Conservation (phyloP, 2,797 vertebrate species). For the Coregonus suidteri region DNA sequence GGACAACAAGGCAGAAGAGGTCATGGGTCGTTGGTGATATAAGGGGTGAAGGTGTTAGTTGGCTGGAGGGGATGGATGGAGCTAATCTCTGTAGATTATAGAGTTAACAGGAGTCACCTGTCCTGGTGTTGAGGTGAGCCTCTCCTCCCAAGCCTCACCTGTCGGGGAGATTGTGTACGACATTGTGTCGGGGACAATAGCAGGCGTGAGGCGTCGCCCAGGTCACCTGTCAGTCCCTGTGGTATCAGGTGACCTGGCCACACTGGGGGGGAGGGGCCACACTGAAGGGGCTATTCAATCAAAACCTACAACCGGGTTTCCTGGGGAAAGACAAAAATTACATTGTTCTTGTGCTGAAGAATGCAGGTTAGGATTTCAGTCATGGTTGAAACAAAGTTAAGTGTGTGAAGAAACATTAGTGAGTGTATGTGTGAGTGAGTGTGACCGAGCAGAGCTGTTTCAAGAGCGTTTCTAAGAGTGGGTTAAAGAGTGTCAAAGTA, state of each 20-base stretch:
- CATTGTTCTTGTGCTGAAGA: background rate
- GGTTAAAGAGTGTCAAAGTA: background rate
- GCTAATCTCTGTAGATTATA: background rate
- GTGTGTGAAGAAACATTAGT: background rate
- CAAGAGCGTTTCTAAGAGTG: background rate
- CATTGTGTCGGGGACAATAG: background rate
- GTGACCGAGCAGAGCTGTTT: background rate
- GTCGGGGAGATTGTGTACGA: background rate
- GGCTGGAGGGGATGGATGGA: background rate
- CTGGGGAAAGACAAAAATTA: background rate
- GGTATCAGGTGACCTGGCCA: slow-evolving; percentile 5
- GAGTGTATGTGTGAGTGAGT: background rate
- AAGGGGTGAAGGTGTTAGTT: background rate
- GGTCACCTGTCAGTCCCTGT: slow-evolving; percentile 7
- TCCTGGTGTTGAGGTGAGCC: slow-evolving; percentile 1
- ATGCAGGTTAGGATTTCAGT: background rate
- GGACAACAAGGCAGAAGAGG: too few relatives aligned
- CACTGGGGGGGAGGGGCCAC: background rate
- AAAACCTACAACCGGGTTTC: background rate
- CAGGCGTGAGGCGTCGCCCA: background rate
- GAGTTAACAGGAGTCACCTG: background rate
- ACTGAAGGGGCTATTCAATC: background rate
- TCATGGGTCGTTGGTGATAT: background rate
- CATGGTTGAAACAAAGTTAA: background rate
- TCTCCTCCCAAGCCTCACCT: slow-evolving; percentile 1